Evolutionary conservation across 2,888 invertebrate genomes (phyloP).

Genomic region (Andrena dorsata): DNA sequence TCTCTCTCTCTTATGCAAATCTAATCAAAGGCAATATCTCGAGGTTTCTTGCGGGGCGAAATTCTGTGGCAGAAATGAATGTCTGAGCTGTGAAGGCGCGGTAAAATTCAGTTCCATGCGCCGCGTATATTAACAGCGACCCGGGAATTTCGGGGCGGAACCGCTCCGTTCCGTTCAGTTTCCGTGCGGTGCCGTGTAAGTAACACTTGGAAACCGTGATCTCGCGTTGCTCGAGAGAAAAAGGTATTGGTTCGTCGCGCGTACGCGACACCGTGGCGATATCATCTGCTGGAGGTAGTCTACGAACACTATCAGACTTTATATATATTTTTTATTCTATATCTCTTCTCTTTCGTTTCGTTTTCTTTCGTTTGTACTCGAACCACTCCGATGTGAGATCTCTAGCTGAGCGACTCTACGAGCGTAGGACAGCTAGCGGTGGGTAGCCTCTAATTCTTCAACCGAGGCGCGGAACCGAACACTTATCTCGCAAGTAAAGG

Average conservation of each 20-base stretch:
- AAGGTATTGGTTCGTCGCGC: background rate
- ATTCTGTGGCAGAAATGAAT: constrained; percentile 38
- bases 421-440: constrained; percentile 39
- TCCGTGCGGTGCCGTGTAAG: background rate
- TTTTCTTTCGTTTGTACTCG: constrained; percentile 60
- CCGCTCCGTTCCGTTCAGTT: background rate
- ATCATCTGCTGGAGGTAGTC: constrained; percentile 45
- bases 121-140: constrained; percentile 13
- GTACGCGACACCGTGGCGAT: constrained; percentile 23
- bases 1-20: constrained; percentile 58
- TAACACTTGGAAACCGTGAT: constrained; percentile 10
- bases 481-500: constrained; percentile 20
- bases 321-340: background rate
- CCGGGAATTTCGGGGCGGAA: constrained; percentile 10
- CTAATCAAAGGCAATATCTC: constrained; percentile 57
- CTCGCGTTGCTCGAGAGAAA: constrained; percentile 8
- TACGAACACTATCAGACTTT: constrained; percentile 54
- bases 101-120: constrained; percentile 54
- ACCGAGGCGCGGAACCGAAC: background rate
- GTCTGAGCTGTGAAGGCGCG: background rate
- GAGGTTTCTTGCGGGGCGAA: constrained; percentile 21
- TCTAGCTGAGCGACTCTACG: constrained; percentile 49
- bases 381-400: constrained; percentile 58
- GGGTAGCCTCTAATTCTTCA: background rate
- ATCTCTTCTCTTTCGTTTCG: no score